These are phyloP conservation scores for Itoplectis maculator DNA, from an alignment of 2,888 invertebrate genomes.

Conservation along the genomic window DNA sequence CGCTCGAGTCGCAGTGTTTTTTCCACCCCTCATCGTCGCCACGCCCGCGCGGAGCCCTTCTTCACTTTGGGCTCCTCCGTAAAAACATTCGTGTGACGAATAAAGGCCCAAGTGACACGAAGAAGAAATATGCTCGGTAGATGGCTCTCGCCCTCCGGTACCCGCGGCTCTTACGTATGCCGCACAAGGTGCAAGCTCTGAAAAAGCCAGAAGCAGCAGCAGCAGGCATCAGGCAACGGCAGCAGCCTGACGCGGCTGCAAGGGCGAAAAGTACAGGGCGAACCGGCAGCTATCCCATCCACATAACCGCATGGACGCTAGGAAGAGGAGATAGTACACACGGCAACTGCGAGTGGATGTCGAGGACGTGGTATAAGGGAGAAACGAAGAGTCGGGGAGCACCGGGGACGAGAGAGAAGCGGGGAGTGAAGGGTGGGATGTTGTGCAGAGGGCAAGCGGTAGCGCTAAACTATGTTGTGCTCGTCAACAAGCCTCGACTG, in stretches of 20 bases:
- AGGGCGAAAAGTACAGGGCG: slow-evolving; percentile 44
- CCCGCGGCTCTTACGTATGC: slow-evolving; percentile 24
- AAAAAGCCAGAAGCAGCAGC: slow-evolving; percentile 42
- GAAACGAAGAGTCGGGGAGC: slow-evolving; percentile 22
- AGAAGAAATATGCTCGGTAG: too few species aligned
- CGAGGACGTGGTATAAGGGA: slow-evolving; percentile 7
- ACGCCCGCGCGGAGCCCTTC: too few species aligned
- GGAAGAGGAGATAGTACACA: slow-evolving; percentile 29
- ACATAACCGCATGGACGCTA: slow-evolving; percentile 15
- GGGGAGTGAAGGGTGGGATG: slow-evolving; percentile 24
- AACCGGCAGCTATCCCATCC: slow-evolving; percentile 16
- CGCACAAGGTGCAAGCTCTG: slow-evolving; percentile 47
- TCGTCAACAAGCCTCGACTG: slow-evolving; percentile 71
- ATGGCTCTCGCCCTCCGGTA: slow-evolving; percentile 22
- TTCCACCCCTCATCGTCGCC: too few species aligned
- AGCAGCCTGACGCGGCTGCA: not conserved
- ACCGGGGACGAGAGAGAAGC: slow-evolving; percentile 18
- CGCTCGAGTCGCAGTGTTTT: too few species aligned
- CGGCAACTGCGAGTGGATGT: slow-evolving; percentile 21
- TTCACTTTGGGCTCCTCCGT: too few species aligned
- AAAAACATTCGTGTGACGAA: too few species aligned
- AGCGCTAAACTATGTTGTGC: slow-evolving; percentile 70
- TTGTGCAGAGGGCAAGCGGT: slow-evolving; percentile 38
- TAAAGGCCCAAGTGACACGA: too few species aligned
- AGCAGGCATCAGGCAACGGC: not conserved